Percentiles rank a stretch among this genome's conserved stretches.
Conservation (phyloP, 2,797 vertebrate species). For the Clarias platycephalus region DNA sequence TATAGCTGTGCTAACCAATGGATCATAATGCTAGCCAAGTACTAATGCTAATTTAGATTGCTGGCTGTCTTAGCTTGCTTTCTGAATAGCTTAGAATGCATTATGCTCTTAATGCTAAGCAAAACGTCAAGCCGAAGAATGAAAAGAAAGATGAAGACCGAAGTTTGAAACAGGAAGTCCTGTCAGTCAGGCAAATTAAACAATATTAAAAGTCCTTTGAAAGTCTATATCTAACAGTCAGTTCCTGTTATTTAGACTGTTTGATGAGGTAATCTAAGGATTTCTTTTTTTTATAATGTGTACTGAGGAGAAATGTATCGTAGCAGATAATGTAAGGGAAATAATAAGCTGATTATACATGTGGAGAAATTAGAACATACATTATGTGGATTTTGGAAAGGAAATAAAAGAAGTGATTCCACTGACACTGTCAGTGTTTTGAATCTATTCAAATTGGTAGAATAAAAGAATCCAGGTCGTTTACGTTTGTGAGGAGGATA, state of each 20-base stretch:
- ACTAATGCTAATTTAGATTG: not conserved
- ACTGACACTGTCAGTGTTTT: not conserved
- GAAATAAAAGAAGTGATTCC: conserved; percentile 2
- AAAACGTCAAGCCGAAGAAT: not conserved
- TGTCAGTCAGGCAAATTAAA: not conserved
- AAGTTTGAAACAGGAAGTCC: not conserved
- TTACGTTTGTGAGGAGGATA: not conserved
- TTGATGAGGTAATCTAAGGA: not conserved
- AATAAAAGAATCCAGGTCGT: not conserved
- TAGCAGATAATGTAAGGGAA: not conserved
- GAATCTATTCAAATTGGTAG: conserved; percentile 3
- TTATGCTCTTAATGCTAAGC: not conserved
- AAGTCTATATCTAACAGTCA: not conserved
- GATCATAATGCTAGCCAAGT: not conserved
- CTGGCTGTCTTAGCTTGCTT: not conserved
- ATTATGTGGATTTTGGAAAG: not conserved
- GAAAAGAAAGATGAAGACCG: not conserved
- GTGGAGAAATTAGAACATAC: not conserved
- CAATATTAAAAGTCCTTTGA: not conserved
- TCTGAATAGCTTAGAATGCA: too few species aligned
- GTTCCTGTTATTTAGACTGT: not conserved
- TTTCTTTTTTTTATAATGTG: not conserved
- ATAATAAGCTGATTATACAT: not conserved
- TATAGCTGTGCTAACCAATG: not conserved
- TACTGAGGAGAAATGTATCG: not conserved